A percentile compares a stretch with the other conserved stretches of the same genome.
These are phyloP conservation scores for Prunella strophiata DNA, from an alignment of 2,797 vertebrate species.

Conservation along the genomic window DNA sequence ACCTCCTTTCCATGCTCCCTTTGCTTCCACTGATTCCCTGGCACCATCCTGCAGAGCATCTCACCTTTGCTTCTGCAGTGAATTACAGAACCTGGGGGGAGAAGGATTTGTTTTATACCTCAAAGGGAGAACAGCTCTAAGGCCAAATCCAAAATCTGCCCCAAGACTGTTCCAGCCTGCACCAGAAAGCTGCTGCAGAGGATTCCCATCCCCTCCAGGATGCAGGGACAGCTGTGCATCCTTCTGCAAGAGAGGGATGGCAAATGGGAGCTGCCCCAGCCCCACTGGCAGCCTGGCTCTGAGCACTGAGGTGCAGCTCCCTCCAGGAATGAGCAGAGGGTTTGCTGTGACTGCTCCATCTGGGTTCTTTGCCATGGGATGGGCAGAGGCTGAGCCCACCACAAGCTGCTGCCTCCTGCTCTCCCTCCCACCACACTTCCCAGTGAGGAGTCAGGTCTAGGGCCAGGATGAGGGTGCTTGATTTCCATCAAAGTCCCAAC, in stretches of 20 bases:
- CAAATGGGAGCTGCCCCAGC: neutral
- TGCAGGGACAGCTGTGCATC: neutral
- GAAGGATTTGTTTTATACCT: neutral
- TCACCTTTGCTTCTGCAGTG: neutral
- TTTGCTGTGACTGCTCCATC: neutral
- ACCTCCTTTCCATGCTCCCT: neutral
- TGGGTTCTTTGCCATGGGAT: neutral
- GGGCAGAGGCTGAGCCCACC: neutral
- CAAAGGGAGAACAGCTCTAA: neutral
- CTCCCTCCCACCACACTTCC: neutral
- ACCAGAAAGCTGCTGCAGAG: neutral
- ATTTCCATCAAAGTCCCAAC: neutral
- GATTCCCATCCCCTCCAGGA: neutral
- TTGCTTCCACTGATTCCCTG: neutral
- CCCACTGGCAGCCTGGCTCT: fast-evolving
- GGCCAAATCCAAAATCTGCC: neutral
- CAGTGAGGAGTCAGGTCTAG: neutral
- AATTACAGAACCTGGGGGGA: neutral
- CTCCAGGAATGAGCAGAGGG: neutral
- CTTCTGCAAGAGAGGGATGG: neutral
- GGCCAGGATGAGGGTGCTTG: neutral
- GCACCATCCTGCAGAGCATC: neutral
- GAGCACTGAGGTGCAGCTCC: neutral
- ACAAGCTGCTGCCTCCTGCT: neutral
- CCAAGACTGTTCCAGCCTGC: neutral